Base-by-base conservation (phyloP, 2,888 invertebrate species). In the Drosophila mercatorum region DNA sequence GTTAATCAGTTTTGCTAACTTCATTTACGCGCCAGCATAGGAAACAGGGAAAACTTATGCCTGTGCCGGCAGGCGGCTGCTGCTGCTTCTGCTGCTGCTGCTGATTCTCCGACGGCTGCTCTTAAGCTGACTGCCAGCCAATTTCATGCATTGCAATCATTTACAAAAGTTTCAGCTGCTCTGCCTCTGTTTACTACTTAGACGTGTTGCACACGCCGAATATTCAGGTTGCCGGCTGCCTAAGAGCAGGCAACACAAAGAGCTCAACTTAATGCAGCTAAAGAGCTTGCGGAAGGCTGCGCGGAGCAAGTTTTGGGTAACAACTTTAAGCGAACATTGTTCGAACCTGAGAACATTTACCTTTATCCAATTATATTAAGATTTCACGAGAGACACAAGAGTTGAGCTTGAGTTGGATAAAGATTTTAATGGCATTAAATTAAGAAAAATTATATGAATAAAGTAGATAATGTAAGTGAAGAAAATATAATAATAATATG, bases 1-100 rank as follows among this genome's bases (percentile, higher is more conserved):
- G 85, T 88, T 87, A 87, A 87, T 87, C 86, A 87, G 86, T 85
- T 87, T 87, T 72, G 67, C 82, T 81, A 87, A 89, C 89, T 87
- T 87, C 69, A 83, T 88, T 87, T 76, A 65, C 64, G 76, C 52
- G 57, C 46, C 84, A 72, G 63, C 73, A 61, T 63, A 72, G 69
- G 65, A 52, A 55, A 41, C 72, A 62, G 58, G 28, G n/a, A 49
- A 40, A 83, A 85, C 68, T 71, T 81, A 79, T 68, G 57, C 65
- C 46, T 40, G 47, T 10, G 22, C 61, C 10, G 14, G 22, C 31
- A 2, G 31, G 52, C 7, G 1, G 4, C 57, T 10, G 40, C 17
- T 31, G 14, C 57, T n/a, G 22, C 22, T 31, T 22, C 22, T 22
- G 22, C 22, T 10, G 40, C 17, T 31, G 14, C 57, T n/a, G 22